Evolutionary conservation across 1,140 invertebrate genomes (phyloP).

Genomic region (Drosophila melanica): DNA sequence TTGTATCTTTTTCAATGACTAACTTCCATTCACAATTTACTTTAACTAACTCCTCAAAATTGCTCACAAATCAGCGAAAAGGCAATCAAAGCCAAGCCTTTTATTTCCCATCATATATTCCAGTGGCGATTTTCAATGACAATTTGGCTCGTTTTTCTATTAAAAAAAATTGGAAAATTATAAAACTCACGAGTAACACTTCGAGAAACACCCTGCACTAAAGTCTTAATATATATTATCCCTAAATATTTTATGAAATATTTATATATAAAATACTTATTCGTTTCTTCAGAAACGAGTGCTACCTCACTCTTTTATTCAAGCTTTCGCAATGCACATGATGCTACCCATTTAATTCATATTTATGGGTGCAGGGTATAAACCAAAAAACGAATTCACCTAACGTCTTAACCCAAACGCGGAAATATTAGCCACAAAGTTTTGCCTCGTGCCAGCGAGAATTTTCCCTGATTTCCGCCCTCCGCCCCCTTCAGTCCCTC

Average conservation of each 20-base stretch:
- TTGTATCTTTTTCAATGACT: no score
- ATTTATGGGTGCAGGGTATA: constrained; percentile 12
- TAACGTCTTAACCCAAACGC: constrained; percentile 60
- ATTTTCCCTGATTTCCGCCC: constrained; percentile 20
- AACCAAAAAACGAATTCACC: constrained; percentile 36
- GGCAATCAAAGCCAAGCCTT: constrained; percentile 44
- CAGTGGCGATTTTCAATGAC: constrained; percentile 5
- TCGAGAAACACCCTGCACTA: constrained; percentile 1
- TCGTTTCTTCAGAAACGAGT: no score
- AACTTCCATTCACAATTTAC: neutral
- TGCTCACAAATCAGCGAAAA: constrained; percentile 17
- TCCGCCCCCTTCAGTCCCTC: neutral
- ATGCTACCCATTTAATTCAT: neutral
- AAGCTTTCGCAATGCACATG: no score
- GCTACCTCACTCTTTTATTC: no score
- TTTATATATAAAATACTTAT: no score
- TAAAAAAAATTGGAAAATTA: neutral
- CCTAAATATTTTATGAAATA: no score
- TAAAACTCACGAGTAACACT: neutral
- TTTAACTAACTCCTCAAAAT: constrained; percentile 5
- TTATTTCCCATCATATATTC: constrained; percentile 25
- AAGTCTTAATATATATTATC: no score
- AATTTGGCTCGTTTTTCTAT: constrained; percentile 29
- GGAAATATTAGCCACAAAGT: constrained; percentile 58
- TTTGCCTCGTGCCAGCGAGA: constrained; percentile 31